These are phyloP conservation scores for Apamea sordens DNA, from an alignment of 2,888 invertebrate genomes.

Conservation along the genomic window DNA sequence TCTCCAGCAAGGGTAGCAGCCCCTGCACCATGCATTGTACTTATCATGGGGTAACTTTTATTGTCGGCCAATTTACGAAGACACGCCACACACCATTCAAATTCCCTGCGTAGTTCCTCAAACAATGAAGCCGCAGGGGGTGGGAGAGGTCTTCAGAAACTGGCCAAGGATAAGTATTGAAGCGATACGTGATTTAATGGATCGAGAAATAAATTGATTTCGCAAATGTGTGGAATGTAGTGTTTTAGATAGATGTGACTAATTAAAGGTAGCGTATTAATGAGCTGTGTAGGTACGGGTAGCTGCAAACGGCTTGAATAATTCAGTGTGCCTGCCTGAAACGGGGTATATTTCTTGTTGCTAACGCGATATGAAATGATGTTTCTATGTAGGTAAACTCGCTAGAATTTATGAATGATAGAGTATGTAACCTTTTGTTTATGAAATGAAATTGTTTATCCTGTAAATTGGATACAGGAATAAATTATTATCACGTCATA, in stretches of 20 bases:
- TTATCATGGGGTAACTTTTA: conserved; percentile 88
- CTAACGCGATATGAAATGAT: conserved; percentile 20
- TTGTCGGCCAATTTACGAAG: conserved; percentile 77
- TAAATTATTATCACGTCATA: not conserved
- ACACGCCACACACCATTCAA: conserved; percentile 76
- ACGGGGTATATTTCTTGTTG: conserved; percentile 40
- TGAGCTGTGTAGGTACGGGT: conserved; percentile 15
- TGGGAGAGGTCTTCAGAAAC: conserved; percentile 65
- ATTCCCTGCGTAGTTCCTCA: conserved; percentile 57
- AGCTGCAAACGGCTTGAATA: conserved; percentile 38
- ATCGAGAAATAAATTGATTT: conserved; percentile 88
- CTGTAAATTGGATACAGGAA: not conserved
- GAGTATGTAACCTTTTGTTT: not conserved
- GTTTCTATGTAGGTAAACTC: conserved; percentile 5
- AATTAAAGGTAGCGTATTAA: conserved; percentile 66
- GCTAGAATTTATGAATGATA: conserved; percentile 1
- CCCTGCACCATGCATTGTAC: conserved; percentile 87
- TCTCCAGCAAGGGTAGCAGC: conserved; percentile 83
- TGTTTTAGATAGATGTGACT: conserved; percentile 70
- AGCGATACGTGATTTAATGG: conserved; percentile 87
- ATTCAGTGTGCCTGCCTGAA: conserved; percentile 44
- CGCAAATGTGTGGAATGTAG: conserved; percentile 75
- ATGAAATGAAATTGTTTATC: not conserved
- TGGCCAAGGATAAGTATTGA: conserved; percentile 81
- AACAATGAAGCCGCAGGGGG: conserved; percentile 66